Evolutionary conservation across 2,797 vertebrate species (phyloP).

Genomic region (Platalea minor): DNA sequence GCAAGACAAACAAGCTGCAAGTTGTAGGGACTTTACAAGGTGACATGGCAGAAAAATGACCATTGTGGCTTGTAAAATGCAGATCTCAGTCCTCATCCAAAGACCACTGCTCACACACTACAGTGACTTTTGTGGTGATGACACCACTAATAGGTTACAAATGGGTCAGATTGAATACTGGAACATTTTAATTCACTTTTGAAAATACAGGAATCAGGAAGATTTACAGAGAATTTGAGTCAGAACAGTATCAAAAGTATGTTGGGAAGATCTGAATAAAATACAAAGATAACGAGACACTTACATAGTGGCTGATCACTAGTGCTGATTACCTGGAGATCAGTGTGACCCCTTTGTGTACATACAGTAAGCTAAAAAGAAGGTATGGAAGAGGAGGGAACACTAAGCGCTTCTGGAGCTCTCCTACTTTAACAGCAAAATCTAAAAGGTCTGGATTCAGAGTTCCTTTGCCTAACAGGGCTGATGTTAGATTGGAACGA

Average conservation of each 20-base stretch:
- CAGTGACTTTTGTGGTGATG: background rate
- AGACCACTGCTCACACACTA: background rate
- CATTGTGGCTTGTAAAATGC: background rate
- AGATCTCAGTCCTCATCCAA: background rate
- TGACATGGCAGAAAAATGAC: background rate
- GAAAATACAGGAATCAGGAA: background rate
- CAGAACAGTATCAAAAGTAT: background rate
- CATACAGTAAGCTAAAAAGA: background rate
- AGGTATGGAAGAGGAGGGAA: background rate
- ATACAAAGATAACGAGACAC: background rate
- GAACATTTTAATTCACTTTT: background rate
- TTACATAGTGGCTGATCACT: background rate
- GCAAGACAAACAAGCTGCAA: background rate
- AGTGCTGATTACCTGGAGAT: background rate
- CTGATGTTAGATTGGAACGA: background rate
- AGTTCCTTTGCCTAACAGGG: background rate
- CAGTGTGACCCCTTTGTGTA: accelerated
- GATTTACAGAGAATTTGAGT: background rate
- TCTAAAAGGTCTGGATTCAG: background rate
- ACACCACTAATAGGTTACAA: background rate
- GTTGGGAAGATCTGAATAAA: background rate
- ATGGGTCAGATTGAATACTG: background rate
- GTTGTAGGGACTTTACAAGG: background rate
- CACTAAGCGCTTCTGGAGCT: background rate
- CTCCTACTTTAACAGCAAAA: background rate